Evolutionary conservation across 2,888 invertebrate species (phyloP).

Genomic region (Leptinotarsa tumamoca): DNA sequence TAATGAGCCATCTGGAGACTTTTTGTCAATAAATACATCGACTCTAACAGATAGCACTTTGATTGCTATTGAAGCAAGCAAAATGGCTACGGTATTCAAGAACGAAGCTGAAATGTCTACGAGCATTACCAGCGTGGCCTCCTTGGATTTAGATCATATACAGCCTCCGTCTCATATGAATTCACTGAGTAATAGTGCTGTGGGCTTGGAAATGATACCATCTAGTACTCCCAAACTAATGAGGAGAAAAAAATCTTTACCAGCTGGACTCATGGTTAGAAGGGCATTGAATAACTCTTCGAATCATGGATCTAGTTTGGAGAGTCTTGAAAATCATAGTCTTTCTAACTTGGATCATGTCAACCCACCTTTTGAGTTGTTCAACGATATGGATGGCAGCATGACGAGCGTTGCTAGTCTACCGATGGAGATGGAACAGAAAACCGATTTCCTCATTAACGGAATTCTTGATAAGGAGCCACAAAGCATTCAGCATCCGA

Average conservation of each 20-base stretch:
- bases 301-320: conserved; percentile 69
- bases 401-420: conserved; percentile 88
- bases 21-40: conserved; percentile 70
- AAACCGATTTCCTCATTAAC: conserved; percentile 63
- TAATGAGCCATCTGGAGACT: conserved; percentile 59
- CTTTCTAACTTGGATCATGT: conserved; percentile 81
- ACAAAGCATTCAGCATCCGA: conserved; percentile 48
- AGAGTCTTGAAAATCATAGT: conserved; percentile 74
- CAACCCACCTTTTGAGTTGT: conserved; percentile 85
- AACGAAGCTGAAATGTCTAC: conserved; percentile 70
- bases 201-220: conserved; percentile 45
- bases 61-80: conserved; percentile 82
- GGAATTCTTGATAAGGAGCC: conserved; percentile 57
- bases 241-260: conserved; percentile 75
- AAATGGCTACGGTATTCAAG: conserved; percentile 72
- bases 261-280: conserved; percentile 78
- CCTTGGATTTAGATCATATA: conserved; percentile 79
- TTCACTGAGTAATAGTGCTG: conserved; percentile 69
- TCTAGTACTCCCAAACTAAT: conserved; percentile 59
- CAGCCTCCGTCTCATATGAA: conserved; percentile 84
- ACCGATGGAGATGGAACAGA: conserved; percentile 73
- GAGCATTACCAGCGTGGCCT: conserved; percentile 72
- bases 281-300: conserved; percentile 74
- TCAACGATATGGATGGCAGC: conserved; percentile 80
- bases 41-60: conserved; percentile 78